These are phyloP conservation scores for Caenorhabditis sp. DNA, from an alignment of 2,888 invertebrate genomes.

Conservation along the genomic window DNA sequence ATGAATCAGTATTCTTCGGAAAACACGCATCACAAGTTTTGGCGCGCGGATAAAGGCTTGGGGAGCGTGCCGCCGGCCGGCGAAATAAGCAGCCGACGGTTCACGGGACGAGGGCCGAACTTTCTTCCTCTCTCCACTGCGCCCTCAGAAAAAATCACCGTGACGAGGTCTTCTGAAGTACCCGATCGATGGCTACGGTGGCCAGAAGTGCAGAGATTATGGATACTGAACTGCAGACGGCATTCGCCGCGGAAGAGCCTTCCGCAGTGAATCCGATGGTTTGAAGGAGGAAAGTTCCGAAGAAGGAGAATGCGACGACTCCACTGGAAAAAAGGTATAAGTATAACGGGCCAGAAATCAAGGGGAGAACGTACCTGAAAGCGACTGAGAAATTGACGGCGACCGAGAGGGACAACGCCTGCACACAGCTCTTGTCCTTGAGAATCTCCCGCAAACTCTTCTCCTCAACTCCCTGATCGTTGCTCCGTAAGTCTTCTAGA, in stretches of 20 bases:
- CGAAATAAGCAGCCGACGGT: too few species aligned
- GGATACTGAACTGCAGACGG: slow-evolving; percentile 65
- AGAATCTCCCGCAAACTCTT: slow-evolving; percentile 30
- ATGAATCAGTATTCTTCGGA: neutral
- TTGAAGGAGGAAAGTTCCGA: slow-evolving; percentile 71
- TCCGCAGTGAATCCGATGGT: slow-evolving; percentile 67
- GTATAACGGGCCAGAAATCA: neutral
- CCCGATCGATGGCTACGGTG: slow-evolving; percentile 66
- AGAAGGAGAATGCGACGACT: slow-evolving; percentile 73
- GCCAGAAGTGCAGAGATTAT: slow-evolving; percentile 68
- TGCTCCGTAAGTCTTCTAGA: slow-evolving; percentile 32
- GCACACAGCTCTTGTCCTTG: slow-evolving; percentile 7
- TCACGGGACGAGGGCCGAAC: too few species aligned
- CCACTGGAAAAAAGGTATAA: slow-evolving; percentile 65
- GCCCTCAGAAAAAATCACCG: too few species aligned
- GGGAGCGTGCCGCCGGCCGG: too few species aligned
- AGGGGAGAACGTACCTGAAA: slow-evolving; percentile 50
- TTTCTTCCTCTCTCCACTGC: neutral
- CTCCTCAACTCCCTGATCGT: too few species aligned
- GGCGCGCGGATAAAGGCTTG: too few species aligned
- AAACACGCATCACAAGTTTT: too few species aligned
- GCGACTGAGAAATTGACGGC: slow-evolving; percentile 70
- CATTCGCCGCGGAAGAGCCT: slow-evolving; percentile 69
- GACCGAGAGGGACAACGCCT: slow-evolving; percentile 56
- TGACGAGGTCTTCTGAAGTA: slow-evolving; percentile 1